phyloP scores from a whole-genome alignment of 2,113 vertebrate species.

The Oxyura jamaicensis region DNA sequence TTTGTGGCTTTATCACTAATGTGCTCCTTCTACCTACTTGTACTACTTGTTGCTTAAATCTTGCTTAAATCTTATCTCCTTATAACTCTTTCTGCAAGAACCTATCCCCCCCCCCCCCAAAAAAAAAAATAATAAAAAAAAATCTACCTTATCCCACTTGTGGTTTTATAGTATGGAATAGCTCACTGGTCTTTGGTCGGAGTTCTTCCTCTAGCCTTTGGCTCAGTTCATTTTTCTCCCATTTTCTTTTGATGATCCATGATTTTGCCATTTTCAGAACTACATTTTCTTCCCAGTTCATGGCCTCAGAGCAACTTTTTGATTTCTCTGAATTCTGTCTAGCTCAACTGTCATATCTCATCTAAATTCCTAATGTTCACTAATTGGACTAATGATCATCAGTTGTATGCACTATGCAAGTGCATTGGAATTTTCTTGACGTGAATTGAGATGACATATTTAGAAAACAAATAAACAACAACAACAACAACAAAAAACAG shows the following conservation, averaged over 20 bases:
- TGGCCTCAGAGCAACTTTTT: neutral
- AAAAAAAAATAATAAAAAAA: too few species aligned
- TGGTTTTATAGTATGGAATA: neutral
- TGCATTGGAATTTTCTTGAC: neutral
- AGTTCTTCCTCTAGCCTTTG: neutral
- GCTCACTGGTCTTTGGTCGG: neutral
- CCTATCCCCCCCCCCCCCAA: too few species aligned
- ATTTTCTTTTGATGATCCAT: neutral
- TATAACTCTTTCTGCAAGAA: too few species aligned
- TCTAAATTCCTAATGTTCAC: neutral
- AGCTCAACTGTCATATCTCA: conserved; percentile 2
- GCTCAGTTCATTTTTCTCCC: neutral
- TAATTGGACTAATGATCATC: conserved; percentile 21
- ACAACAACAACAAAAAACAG: neutral
- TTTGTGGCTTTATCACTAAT: neutral
- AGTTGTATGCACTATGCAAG: neutral
- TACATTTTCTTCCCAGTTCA: neutral
- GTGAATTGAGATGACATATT: neutral
- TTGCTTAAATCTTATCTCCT: neutral
- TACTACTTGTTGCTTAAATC: neutral
- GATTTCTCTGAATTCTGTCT: neutral
- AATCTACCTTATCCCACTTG: neutral
- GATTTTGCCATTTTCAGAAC: neutral
- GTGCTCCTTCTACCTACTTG: neutral
- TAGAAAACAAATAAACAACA: neutral